Conservation (phyloP, 2,797 vertebrate species). For the Synaphobranchus kaupii region DNA sequence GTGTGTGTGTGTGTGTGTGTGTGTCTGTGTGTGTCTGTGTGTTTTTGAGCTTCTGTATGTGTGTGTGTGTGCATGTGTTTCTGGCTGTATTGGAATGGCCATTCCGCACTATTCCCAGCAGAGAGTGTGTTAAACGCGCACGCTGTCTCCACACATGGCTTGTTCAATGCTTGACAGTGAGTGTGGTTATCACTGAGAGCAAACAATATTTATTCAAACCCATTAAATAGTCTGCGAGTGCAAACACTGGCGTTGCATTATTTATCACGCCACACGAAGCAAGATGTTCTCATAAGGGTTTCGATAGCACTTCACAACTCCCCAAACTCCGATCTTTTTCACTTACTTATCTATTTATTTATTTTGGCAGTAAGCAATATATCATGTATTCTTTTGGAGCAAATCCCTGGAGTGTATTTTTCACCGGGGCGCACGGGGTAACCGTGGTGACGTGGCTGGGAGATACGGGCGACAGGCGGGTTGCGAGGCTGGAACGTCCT, state of each 20-base stretch:
- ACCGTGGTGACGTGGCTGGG: neutral
- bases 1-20: neutral
- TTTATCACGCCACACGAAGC: neutral
- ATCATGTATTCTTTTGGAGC: neutral
- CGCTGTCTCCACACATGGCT: neutral
- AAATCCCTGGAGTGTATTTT: neutral
- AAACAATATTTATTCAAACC: slow-evolving; percentile 15
- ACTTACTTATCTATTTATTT: neutral
- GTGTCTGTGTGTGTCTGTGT: neutral
- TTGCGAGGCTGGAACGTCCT: neutral
- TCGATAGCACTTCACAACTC: neutral
- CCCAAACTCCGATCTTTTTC: neutral
- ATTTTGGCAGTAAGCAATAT: neutral
- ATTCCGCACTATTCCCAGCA: neutral
- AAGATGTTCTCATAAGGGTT: neutral
- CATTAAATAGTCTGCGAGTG: neutral
- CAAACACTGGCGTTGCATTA: neutral
- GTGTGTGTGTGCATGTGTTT: neutral
- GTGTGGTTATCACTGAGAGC: neutral
- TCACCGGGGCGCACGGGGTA: neutral
- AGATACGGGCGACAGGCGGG: neutral
- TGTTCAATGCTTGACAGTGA: neutral
- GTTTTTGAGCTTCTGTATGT: neutral
- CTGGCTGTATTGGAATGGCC: no score
- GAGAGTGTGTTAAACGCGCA: neutral